Conservation (phyloP, 2,797 vertebrate genomes). For the Chaunax sp. region DNA sequence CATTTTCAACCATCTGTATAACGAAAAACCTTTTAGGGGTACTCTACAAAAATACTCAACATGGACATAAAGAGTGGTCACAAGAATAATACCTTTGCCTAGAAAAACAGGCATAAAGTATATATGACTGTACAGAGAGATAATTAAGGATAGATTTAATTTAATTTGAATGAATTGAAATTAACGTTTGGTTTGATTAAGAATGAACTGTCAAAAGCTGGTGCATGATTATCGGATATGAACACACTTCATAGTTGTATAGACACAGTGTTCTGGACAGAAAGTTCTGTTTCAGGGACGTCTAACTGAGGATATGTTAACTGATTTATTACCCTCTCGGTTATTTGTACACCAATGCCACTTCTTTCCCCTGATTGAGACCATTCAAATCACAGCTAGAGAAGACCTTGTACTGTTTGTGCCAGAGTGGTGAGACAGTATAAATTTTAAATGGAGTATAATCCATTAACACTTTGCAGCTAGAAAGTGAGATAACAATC, state of each 20-base stretch:
- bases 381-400: slow-evolving; percentile 16
- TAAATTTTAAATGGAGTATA: neutral
- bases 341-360: slow-evolving; percentile 16
- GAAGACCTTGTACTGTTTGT: slow-evolving; percentile 21
- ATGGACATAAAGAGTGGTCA: neutral
- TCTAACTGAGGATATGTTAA: neutral
- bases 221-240: neutral
- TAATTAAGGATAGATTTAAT: neutral
- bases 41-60: neutral
- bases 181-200: neutral
- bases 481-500: neutral
- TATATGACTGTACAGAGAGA: neutral
- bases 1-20: slow-evolving; percentile 34
- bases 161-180: slow-evolving; percentile 5
- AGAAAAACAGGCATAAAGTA: neutral
- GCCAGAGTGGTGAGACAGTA: slow-evolving; percentile 13
- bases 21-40: slow-evolving; percentile 26
- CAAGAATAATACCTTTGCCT: neutral
- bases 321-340: slow-evolving; percentile 2
- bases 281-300: slow-evolving; percentile 5
- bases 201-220: too few species aligned
- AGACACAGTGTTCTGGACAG: slow-evolving; percentile 7
- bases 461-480: neutral
- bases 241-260: slow-evolving; percentile 12
- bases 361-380: neutral